phyloP scores from a whole-genome alignment of 1,140 invertebrate genomes.

The Myzus persicae region DNA sequence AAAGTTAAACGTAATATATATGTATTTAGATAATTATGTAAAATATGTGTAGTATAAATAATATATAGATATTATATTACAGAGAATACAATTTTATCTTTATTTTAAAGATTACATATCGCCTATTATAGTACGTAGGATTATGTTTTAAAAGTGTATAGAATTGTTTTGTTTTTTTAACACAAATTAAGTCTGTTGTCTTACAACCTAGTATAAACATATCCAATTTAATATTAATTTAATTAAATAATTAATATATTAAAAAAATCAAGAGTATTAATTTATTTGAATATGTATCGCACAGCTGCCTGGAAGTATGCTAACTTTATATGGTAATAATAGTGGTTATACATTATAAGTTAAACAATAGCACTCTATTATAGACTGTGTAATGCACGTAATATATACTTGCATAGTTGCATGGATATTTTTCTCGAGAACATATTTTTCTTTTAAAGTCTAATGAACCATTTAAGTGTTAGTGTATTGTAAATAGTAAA shows the following conservation, averaged over 20 bases:
- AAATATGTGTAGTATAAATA: background rate
- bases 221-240: background rate
- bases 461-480: conserved; percentile 45
- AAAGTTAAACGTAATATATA: background rate
- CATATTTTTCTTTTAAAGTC: conserved; percentile 10
- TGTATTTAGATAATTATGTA: background rate
- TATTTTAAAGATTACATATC: background rate
- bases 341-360: background rate
- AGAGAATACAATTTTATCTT: background rate
- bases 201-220: background rate
- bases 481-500: background rate
- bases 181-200: background rate
- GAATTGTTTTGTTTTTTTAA: background rate
- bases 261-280: background rate
- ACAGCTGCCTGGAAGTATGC: background rate
- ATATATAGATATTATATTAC: background rate
- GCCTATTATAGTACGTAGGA: background rate
- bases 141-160: background rate
- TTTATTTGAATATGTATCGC: background rate
- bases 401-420: conserved; percentile 37
- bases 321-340: conserved; percentile 7
- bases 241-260: background rate
- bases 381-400: background rate
- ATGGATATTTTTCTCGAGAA: conserved; percentile 27
- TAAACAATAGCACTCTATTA: conserved; percentile 24